Evolutionary conservation across 2,888 invertebrate genomes (phyloP).

Genomic region (Tenthredo amoena): DNA sequence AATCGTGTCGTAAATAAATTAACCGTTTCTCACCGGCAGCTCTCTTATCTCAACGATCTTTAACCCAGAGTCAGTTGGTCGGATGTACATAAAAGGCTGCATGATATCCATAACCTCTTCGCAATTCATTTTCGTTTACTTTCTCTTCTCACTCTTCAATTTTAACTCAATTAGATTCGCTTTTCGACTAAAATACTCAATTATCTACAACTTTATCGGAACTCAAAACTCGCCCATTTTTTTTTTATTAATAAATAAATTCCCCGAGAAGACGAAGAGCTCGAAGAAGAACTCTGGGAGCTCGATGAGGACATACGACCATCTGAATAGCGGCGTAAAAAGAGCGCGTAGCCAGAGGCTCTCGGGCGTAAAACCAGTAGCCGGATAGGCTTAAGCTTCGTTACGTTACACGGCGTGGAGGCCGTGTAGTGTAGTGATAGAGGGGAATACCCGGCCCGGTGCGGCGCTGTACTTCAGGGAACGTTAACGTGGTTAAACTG

Average conservation of each 20-base stretch:
- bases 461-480: constrained; percentile 10
- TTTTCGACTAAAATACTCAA: not conserved
- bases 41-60: constrained; percentile 51
- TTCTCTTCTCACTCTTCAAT: not conserved
- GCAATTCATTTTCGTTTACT: not conserved
- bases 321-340: constrained; percentile 26
- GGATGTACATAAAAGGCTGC: not conserved
- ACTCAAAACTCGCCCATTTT: not conserved
- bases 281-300: not conserved
- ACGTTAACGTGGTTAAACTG: constrained; percentile 6
- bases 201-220: not conserved
- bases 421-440: constrained; percentile 10
- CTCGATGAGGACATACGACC: constrained; percentile 10
- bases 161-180: not conserved
- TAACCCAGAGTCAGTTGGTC: constrained; percentile 39
- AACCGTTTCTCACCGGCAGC: constrained; percentile 56
- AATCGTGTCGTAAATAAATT: constrained; percentile 60
- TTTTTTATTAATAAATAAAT: not conserved
- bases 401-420: constrained; percentile 37
- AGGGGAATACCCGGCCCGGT: constrained; percentile 8
- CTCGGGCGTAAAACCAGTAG: constrained; percentile 53
- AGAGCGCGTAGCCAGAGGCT: constrained; percentile 40
- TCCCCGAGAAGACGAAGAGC: not conserved
- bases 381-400: constrained; percentile 39
- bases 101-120: not conserved